phyloP scores from a whole-genome alignment of 2,797 vertebrate genomes.

The Sebastes elongatus region DNA sequence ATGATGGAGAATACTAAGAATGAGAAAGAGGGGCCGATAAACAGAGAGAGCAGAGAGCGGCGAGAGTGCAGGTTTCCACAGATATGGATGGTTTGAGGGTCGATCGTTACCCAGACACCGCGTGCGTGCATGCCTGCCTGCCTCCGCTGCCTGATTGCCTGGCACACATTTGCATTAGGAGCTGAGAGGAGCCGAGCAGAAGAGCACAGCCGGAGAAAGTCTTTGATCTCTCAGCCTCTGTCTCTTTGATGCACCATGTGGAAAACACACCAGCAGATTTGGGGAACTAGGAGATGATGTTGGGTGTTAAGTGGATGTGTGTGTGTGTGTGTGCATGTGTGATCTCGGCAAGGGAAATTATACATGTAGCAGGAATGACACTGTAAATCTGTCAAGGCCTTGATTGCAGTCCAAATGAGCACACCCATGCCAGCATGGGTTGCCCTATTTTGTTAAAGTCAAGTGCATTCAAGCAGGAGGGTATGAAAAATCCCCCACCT shows the following conservation, averaged over 20 bases:
- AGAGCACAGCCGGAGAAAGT: conserved; percentile 55
- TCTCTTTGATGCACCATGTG: conserved; percentile 71
- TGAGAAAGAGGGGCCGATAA: conserved; percentile 21
- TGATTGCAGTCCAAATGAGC: conserved; percentile 45
- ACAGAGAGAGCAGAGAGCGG: conserved; percentile 4
- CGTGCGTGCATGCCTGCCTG: conserved; percentile 31
- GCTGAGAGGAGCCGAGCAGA: conserved; percentile 60
- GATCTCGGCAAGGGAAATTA: not conserved
- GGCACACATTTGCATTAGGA: conserved; percentile 67
- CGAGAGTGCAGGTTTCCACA: conserved; percentile 31
- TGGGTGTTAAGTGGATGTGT: conserved; percentile 44
- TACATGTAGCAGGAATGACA: conserved; percentile 24
- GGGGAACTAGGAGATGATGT: conserved; percentile 42
- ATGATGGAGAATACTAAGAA: conserved; percentile 27
- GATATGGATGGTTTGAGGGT: conserved; percentile 52
- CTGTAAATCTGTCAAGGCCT: conserved; percentile 48
- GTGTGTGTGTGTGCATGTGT: not conserved
- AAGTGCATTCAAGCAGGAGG: conserved; percentile 52
- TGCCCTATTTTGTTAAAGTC: conserved; percentile 62
- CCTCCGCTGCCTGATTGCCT: conserved; percentile 60
- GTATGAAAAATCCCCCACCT: conserved; percentile 8
- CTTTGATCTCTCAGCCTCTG: conserved; percentile 72
- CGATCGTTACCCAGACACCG: conserved; percentile 48
- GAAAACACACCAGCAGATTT: conserved; percentile 68
- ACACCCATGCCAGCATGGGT: conserved; percentile 13